Evolutionary conservation across 2,797 vertebrate genomes (phyloP), one percentile per base, ranked within the genome.

Genomic region (Percopsis omiscomaycus): DNA sequence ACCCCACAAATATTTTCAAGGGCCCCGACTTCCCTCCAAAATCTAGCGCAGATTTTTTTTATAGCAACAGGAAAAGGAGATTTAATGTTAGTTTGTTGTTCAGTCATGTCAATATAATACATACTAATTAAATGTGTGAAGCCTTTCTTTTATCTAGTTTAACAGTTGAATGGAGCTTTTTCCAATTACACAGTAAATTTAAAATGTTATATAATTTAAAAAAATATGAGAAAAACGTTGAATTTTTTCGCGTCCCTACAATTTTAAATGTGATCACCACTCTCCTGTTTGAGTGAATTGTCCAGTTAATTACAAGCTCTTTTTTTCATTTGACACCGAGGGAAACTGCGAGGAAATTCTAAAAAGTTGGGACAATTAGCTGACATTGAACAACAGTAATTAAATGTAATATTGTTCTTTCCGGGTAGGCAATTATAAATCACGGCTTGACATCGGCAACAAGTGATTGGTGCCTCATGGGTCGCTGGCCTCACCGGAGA

Each of bases 231-330:
- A 5, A 29, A 54, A 29, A 44, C n/a, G 37, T 64, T 56, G 54
- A 63, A 61, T 67, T 14, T 45, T 78, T 68, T 63, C 42, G 55
- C 51, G 79, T 50, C 48, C 32, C 58, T 50, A 50, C 60, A 27
- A 71, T 73, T 59, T n/a, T 68, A 32, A 73, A 73, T 68, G 61
- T 52, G 54, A 67, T 51, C 55, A 48, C 45, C 55, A 55, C 28
- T 77, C 73, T 69, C 82, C 82, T 84, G 69, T 84, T 74, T 74
- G 68, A 68, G 54, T 51, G n/a, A 74, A 83, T 77, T 68, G 64
- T 61, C 52, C 14, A n/a, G n/a, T 70, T 84, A 88, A 86, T 86
- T 85, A 71, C 73, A 44, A 16, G 32, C 59, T 32, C 37, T 59
- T 72, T 42, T 6, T 77, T 67, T 14, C 58, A 60, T 32, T 58